These are phyloP conservation scores for Entelurus aequoreus DNA, from an alignment of 2,113 vertebrate species.

Conservation along the genomic window DNA sequence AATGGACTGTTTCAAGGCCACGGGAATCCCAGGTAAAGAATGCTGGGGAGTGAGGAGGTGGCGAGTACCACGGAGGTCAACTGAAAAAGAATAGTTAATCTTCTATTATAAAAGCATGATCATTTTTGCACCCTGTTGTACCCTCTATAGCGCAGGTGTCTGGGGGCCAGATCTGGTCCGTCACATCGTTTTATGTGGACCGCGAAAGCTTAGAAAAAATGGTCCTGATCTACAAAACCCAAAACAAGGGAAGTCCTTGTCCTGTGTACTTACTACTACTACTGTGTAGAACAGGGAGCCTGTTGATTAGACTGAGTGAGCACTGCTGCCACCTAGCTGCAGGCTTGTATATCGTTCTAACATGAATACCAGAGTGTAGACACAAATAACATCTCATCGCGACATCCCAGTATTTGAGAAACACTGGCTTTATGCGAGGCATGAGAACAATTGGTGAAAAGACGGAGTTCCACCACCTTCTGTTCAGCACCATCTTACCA, in stretches of 20 bases:
- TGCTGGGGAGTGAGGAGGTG: slow-evolving; percentile 84
- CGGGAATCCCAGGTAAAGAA: slow-evolving; percentile 84
- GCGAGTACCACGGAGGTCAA: slow-evolving; percentile 75
- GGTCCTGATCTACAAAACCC: too few relatives aligned
- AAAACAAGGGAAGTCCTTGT: too few relatives aligned
- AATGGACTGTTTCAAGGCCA: slow-evolving; percentile 85
- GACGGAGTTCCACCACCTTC: slow-evolving; percentile 25
- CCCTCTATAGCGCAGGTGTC: too few relatives aligned
- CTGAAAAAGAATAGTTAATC: slow-evolving; percentile 24
- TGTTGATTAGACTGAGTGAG: too few relatives aligned
- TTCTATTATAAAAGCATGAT: neutral
- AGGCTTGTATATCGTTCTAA: too few relatives aligned
- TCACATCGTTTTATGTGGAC: slow-evolving; percentile 9
- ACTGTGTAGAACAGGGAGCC: too few relatives aligned
- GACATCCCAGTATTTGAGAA: neutral
- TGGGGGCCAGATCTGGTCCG: too few relatives aligned
- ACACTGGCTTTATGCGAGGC: slow-evolving; percentile 7
- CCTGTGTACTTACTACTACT: too few relatives aligned
- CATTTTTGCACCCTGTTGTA: neutral
- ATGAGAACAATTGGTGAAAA: slow-evolving; percentile 11
- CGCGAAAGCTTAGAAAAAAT: too few relatives aligned
- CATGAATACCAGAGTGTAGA: too few relatives aligned
- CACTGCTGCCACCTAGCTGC: too few relatives aligned
- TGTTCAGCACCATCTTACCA: slow-evolving; percentile 38
- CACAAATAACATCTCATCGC: too few relatives aligned